phyloP scores from a whole-genome alignment of 2,888 invertebrate genomes.

The Hemicrepidius hirtus region DNA sequence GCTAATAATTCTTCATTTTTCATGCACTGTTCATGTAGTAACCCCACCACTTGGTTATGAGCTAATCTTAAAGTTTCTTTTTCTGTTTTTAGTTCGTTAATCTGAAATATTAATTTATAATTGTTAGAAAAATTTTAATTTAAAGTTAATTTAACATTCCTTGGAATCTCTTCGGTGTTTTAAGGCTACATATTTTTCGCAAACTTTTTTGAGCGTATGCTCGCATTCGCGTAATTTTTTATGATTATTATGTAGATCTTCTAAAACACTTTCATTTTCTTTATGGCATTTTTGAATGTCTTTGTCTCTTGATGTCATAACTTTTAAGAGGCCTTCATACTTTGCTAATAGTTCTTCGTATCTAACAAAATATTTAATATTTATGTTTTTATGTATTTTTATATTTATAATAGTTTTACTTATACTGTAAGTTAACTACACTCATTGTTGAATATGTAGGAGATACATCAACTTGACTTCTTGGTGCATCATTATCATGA shows the following conservation, averaged over 20 bases:
- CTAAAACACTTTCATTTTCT: constrained; percentile 62
- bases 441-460: constrained; percentile 75
- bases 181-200: constrained; percentile 61
- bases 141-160: constrained; percentile 48
- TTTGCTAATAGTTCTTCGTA: constrained; percentile 67
- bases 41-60: constrained; percentile 64
- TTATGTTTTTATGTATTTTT: background rate
- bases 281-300: constrained; percentile 63
- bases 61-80: constrained; percentile 64
- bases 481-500: constrained; percentile 51
- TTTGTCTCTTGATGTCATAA: constrained; percentile 63
- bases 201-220: constrained; percentile 58
- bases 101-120: constrained; percentile 53
- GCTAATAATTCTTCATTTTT: constrained; percentile 63
- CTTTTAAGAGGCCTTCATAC: constrained; percentile 66
- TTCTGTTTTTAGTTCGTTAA: constrained; percentile 62
- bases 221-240: constrained; percentile 56
- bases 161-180: constrained; percentile 63
- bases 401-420: constrained; percentile 68
- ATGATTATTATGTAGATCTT: constrained; percentile 59
- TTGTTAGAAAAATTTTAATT: background rate
- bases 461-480: constrained; percentile 65
- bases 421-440: constrained; percentile 75
- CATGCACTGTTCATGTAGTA: constrained; percentile 65
- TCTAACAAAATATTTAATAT: constrained; percentile 54